These are phyloP conservation scores for Erpobdella octoculata DNA, from an alignment of 2,888 invertebrate species.

Conservation along the genomic window DNA sequence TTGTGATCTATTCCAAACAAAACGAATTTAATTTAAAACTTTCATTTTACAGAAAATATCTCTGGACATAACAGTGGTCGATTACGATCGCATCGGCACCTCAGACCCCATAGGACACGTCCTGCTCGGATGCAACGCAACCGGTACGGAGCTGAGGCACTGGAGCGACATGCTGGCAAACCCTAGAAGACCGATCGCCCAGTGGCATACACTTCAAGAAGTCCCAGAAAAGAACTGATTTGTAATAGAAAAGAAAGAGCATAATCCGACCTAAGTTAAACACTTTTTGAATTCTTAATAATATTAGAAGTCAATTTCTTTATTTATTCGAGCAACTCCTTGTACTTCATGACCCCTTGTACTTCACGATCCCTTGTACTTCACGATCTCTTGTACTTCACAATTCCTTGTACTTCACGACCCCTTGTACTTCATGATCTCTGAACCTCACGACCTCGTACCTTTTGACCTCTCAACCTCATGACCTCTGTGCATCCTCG, in stretches of 20 bases:
- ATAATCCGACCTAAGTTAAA: too few species aligned
- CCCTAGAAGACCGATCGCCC: slow-evolving; percentile 95
- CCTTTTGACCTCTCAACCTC: too few species aligned
- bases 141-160: slow-evolving; percentile 96
- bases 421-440: too few species aligned
- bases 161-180: slow-evolving; percentile 99
- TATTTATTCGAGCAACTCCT: neutral
- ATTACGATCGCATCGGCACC: slow-evolving; percentile 98
- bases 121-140: slow-evolving; percentile 90
- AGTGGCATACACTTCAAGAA: slow-evolving; percentile 96
- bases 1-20: neutral
- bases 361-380: too few species aligned
- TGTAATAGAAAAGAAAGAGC: too few species aligned
- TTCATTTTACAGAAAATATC: slow-evolving; percentile 80
- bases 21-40: too few species aligned
- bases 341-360: too few species aligned
- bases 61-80: slow-evolving; percentile 95
- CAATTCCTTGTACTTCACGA: too few species aligned
- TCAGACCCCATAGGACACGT: slow-evolving; percentile 94
- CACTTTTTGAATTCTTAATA: too few species aligned
- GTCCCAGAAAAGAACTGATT: slow-evolving; percentile 70
- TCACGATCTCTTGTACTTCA: too few species aligned
- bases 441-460: too few species aligned
- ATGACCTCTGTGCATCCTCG: too few species aligned
- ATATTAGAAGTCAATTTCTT: neutral